Base-by-base conservation (phyloP, 2,888 invertebrate genomes). In the Galerucella nymphaeae region DNA sequence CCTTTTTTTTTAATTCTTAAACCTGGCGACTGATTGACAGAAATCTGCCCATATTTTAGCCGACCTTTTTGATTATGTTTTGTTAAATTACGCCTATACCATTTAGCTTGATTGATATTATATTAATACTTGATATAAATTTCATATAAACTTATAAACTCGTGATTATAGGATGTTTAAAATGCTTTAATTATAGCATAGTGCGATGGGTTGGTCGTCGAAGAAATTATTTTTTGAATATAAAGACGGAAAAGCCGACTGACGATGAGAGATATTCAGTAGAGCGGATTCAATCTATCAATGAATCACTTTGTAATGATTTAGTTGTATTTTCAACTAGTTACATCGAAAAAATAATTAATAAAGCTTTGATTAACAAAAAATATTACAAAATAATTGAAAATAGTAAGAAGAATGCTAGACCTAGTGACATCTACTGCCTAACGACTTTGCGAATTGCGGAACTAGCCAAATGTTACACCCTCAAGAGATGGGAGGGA, bases 111-210 rank as follows among this genome's bases (percentile, higher is more conserved):
- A 80, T 79, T 80, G 78, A 79, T 80, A 79, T 77, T 73, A 73
- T 77, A 78, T 75, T 78, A 79, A 77, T 78, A 79, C 77, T 77
- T 78, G 78, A 78, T 79, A 77, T 76, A 76, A 78, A 79, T 74
- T 78, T 78, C 78, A 75, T 79, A 78, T 78, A 73, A 73, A 74
- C 74, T 66, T 70, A 69, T 74, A 72, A 75, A 75, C 74, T 77
- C 74, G 76, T 76, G 75, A 77, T 75, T 75, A 75, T 75, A 75
- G 66, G 74, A 73, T 74, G 76, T 79, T 79, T 78, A 77, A 78
- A 77, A 76, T 76, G 73, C 76, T 79, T 79, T 78, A 80, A 80
- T 79, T 80, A 79, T 78, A 78, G 75, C 76, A 77, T 74, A 71
- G 79, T 77, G 74, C 65, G 74, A 72, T 74, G 71, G 74, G 75